These are phyloP conservation scores for Glaucopsyche alexis DNA, from an alignment of 2,888 invertebrate species.

Conservation along the genomic window DNA sequence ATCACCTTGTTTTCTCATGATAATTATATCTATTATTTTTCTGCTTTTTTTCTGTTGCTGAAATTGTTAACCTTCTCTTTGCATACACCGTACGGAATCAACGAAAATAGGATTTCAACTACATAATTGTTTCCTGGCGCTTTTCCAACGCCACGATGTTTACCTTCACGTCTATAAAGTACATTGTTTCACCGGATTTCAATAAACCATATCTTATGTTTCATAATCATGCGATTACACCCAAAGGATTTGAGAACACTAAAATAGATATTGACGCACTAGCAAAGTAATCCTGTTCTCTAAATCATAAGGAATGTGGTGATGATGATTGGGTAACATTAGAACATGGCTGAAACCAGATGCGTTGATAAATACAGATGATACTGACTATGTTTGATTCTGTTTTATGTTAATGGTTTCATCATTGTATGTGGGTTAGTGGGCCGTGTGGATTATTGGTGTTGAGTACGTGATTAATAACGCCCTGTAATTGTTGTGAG, in stretches of 20 bases:
- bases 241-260: background rate
- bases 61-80: conserved; percentile 40
- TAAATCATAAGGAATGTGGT: background rate
- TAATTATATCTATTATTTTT: background rate
- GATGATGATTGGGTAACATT: conserved; percentile 8
- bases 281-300: background rate
- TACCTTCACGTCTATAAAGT: conserved; percentile 27
- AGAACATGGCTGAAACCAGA: conserved; percentile 33
- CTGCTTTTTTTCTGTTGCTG: background rate
- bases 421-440: conserved; percentile 39
- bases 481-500: conserved; percentile 3
- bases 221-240: background rate
- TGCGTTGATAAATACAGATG: conserved; percentile 33
- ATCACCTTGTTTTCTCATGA: background rate
- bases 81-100: conserved; percentile 48
- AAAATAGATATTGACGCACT: conserved; percentile 11
- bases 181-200: conserved; percentile 26
- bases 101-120: conserved; percentile 59
- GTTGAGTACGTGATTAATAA: background rate
- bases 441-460: conserved; percentile 38
- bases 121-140: conserved; percentile 53
- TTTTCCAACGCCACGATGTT: conserved; percentile 45
- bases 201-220: background rate
- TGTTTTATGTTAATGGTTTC: conserved; percentile 33
- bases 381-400: conserved; percentile 31